A percentile compares a stretch with the other conserved stretches of the same genome.
These are phyloP conservation scores for Tromatobia lineatoria DNA, from an alignment of 2,888 invertebrate species.

Conservation along the genomic window DNA sequence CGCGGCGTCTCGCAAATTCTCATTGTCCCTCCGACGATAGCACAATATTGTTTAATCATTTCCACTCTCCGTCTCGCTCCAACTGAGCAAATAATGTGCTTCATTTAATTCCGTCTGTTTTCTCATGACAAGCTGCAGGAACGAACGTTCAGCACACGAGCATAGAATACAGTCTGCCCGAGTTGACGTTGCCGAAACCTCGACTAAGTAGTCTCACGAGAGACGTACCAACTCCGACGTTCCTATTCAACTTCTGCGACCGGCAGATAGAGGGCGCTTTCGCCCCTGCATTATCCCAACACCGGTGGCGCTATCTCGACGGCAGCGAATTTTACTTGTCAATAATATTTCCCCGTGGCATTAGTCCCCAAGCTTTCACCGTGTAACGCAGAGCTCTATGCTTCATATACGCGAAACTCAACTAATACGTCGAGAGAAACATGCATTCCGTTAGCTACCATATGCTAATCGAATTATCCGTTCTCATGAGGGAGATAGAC, in stretches of 20 bases:
- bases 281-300: slow-evolving; percentile 11
- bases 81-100: slow-evolving; percentile 57
- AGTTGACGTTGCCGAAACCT: slow-evolving; percentile 64
- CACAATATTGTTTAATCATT: slow-evolving; percentile 45
- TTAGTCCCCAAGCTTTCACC: slow-evolving; percentile 3
- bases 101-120: slow-evolving; percentile 61
- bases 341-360: slow-evolving; percentile 55
- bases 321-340: slow-evolving; percentile 50
- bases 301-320: slow-evolving; percentile 20
- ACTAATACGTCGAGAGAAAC: no score
- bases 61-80: slow-evolving; percentile 1
- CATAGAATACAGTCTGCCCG: slow-evolving; percentile 4
- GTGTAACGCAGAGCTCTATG: slow-evolving; percentile 2
- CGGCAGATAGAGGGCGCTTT: slow-evolving; percentile 37
- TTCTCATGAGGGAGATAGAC: no score
- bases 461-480: no score
- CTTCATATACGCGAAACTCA: no score
- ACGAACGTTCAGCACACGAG: background rate
- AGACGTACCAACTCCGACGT: slow-evolving; percentile 45
- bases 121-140: slow-evolving; percentile 52
- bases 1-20: background rate
- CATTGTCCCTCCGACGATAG: background rate
- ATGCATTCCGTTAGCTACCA: no score
- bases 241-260: slow-evolving; percentile 54
- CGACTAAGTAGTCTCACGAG: slow-evolving; percentile 65